These are phyloP conservation scores for Argynnis bischoffii DNA, from an alignment of 2,888 invertebrate species.

Conservation along the genomic window DNA sequence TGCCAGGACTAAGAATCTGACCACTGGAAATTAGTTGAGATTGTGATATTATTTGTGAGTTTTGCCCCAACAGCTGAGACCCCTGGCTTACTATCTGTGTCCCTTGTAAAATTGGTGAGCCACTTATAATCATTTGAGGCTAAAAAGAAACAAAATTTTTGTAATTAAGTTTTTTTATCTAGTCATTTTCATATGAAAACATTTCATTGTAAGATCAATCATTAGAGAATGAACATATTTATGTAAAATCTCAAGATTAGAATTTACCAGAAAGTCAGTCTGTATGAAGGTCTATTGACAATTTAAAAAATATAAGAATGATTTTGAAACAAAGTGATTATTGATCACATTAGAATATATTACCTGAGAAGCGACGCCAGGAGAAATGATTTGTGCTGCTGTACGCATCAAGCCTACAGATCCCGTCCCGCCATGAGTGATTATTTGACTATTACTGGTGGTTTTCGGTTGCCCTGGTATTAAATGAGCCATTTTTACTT, in stretches of 20 bases:
- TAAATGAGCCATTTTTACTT: slow-evolving; percentile 77
- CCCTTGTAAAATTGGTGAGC: slow-evolving; percentile 71
- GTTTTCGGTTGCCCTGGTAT: slow-evolving; percentile 69
- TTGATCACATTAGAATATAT: not conserved
- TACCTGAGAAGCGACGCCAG: slow-evolving; percentile 74
- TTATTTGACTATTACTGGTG: slow-evolving; percentile 63
- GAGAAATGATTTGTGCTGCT: slow-evolving; percentile 72
- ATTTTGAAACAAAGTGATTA: not conserved
- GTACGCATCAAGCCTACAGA: slow-evolving; percentile 73
- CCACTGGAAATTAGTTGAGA: slow-evolving; percentile 68
- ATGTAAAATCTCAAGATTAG: no score
- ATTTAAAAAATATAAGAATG: not conserved
- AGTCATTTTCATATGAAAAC: not conserved
- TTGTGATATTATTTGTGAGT: slow-evolving; percentile 68
- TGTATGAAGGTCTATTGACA: not conserved
- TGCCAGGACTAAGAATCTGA: slow-evolving; percentile 67
- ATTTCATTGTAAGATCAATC: no score
- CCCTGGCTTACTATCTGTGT: slow-evolving; percentile 74
- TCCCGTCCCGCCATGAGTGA: slow-evolving; percentile 60
- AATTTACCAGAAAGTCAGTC: no score
- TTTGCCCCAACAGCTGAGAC: slow-evolving; percentile 67
- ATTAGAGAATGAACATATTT: no score
- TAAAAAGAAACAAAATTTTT: slow-evolving; percentile 42
- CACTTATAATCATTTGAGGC: slow-evolving; percentile 75
- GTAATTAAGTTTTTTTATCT: not conserved